Percentiles rank a stretch among this genome's conserved stretches.
Conservation (phyloP, 2,797 vertebrate species). For the Poeciliopsis infans region DNA sequence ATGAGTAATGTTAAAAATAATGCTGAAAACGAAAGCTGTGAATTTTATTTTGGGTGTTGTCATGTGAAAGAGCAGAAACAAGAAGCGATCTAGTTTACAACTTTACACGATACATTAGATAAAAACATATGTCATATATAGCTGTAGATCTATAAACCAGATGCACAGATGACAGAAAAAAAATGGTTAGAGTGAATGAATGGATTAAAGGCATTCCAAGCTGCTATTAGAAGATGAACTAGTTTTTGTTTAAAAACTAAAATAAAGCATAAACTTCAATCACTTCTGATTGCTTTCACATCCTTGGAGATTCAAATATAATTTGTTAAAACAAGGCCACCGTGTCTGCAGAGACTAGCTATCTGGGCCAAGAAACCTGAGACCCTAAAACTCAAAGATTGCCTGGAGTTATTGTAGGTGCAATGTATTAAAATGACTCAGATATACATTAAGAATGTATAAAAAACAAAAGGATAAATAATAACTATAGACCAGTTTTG, state of each 20-base stretch:
- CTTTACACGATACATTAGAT: neutral
- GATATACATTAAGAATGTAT: neutral
- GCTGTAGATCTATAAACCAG: neutral
- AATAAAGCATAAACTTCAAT: neutral
- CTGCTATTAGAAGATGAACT: neutral
- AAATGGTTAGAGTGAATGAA: neutral
- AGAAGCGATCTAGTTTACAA: neutral
- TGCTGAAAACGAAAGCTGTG: neutral
- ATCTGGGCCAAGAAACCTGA: constrained; percentile 66
- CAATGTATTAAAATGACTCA: constrained; percentile 2
- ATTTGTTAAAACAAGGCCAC: constrained; percentile 78
- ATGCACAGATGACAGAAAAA: neutral
- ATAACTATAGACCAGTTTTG: neutral
- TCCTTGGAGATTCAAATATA: constrained; percentile 52
- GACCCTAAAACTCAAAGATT: constrained; percentile 43
- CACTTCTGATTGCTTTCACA: constrained; percentile 12
- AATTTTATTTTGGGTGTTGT: neutral
- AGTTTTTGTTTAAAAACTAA: neutral
- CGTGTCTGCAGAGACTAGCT: constrained; percentile 55
- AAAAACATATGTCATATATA: neutral
- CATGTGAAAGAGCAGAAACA: neutral
- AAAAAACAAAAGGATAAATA: neutral
- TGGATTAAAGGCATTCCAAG: neutral
- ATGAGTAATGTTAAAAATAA: neutral
- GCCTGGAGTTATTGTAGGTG: constrained; percentile 38